Evolutionary conservation across 2,113 vertebrate genomes (phyloP), one percentile per base, ranked within the genome.

Genomic region (Micronycteris hirsuta): DNA sequence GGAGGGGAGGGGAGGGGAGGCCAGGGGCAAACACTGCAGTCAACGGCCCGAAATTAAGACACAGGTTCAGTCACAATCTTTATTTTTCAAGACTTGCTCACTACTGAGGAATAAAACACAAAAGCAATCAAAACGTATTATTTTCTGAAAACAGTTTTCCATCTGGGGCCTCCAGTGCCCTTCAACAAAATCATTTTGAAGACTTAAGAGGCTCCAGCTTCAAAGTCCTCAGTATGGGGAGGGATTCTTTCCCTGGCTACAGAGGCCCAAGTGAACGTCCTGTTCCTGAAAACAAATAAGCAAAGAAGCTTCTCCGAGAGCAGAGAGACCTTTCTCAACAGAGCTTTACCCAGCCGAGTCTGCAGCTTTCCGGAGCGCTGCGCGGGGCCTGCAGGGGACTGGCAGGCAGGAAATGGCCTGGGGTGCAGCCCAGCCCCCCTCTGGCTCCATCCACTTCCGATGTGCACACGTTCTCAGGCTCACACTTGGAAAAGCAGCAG

Each of bases 111-210:
- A 95, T 84, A 90, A 93, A 89, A 97, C 96, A 95, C 14, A 89
- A 97, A 97, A 94, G 56, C 89, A 93, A 95, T 71, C 65, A 92
- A 94, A 96, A 93, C 73, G 26, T 31, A 16, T 16, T 31, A 73
- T 81, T 93, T 91, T 89, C 89, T 92, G 89, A 91, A 97, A 94
- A 80, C 36, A 90, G 47, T 38, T 88, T 93, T 92, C 58, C 88
- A 49, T 54, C 61, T 38, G 78, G 71, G 49, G 52, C 24, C 31
- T 16, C 19, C 0, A 11, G 7, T 8, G 10, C 63, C 67, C 58
- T 84, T 70, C 16, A 28, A 13, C 54, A 49, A 61, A 91, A 83
- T 70, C n/a, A 77, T 6, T 31, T 22, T 61, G 31, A 80, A 58
- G 84, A 41, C 22, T 47, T 36, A 16, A 56, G 45, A 65, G 73